Conservation (phyloP, 64 coral and sea anemone genomes). For the Stichodactyla mertensii region DNA sequence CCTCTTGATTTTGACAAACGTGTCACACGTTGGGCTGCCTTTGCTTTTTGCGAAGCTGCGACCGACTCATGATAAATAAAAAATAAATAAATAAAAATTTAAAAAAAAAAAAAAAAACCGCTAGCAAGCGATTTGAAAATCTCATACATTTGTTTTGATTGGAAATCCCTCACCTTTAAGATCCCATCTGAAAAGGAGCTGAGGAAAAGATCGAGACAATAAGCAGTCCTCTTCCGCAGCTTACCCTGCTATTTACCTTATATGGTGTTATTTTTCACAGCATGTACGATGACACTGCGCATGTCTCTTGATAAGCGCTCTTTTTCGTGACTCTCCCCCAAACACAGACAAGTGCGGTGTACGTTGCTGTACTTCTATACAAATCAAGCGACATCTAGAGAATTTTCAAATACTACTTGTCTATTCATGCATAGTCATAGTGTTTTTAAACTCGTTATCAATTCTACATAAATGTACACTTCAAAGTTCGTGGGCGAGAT, state of each 20-base stretch:
- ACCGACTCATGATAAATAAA: not conserved
- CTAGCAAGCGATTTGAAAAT: not conserved
- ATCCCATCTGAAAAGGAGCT: not conserved
- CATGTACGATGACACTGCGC: not conserved
- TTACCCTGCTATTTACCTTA: not conserved
- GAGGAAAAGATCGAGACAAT: not conserved
- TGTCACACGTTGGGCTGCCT: too few species aligned
- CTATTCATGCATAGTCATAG: not conserved
- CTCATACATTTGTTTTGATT: not conserved
- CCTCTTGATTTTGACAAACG: too few species aligned
- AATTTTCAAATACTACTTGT: not conserved
- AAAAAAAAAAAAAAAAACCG: too few species aligned
- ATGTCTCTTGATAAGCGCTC: not conserved
- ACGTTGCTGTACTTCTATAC: too few species aligned
- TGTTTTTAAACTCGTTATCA: not conserved
- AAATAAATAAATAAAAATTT: too few species aligned
- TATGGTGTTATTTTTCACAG: not conserved
- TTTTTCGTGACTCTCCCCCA: not conserved
- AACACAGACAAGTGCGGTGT: not conserved
- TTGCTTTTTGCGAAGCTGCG: not conserved
- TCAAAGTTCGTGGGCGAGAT: not conserved
- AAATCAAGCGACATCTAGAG: not conserved
- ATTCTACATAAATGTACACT: not conserved
- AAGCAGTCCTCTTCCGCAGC: not conserved
- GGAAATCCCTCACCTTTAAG: not conserved